phyloP scores from a whole-genome alignment of 92 coral and sea anemone species.

The Parazoanthus darwini region DNA sequence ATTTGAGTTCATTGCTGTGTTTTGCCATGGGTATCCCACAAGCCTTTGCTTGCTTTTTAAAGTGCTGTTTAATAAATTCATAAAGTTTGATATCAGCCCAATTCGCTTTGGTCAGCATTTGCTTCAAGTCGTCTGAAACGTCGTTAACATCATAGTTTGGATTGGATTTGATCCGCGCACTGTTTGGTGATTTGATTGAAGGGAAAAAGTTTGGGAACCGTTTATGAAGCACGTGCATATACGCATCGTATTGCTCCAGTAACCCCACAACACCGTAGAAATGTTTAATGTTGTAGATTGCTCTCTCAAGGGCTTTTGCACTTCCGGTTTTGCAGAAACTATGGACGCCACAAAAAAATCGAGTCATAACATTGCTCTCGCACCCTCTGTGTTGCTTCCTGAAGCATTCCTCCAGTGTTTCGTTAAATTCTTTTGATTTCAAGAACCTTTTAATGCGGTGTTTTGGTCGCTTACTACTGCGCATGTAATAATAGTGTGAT shows the following conservation, averaged over 20 bases:
- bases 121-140: constrained; percentile 56
- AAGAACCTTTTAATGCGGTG: constrained; percentile 60
- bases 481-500: constrained; percentile 87
- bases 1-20: background rate
- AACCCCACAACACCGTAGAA: constrained; percentile 83
- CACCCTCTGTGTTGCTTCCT: constrained; percentile 83
- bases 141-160: constrained; percentile 52
- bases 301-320: constrained; percentile 65
- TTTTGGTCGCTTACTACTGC: constrained; percentile 69
- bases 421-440: constrained; percentile 68
- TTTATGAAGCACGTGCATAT: constrained; percentile 70
- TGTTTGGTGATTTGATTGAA: constrained; percentile 32
- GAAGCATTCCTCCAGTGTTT: constrained; percentile 76
- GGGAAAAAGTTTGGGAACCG: constrained; percentile 78
- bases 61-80: constrained; percentile 60
- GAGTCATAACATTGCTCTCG: constrained; percentile 78
- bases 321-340: constrained; percentile 74
- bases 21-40: constrained; percentile 61
- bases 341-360: constrained; percentile 92
- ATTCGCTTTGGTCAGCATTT: constrained; percentile 61
- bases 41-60: constrained; percentile 73
- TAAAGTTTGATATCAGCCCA: constrained; percentile 82
- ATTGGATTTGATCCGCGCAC: constrained; percentile 58
- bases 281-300: constrained; percentile 74
- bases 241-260: constrained; percentile 70